Percentiles rank a stretch among this genome's conserved stretches.
These are phyloP conservation scores for Stegodyphus dumicola DNA, from an alignment of 1,140 invertebrate genomes.

Conservation along the genomic window DNA sequence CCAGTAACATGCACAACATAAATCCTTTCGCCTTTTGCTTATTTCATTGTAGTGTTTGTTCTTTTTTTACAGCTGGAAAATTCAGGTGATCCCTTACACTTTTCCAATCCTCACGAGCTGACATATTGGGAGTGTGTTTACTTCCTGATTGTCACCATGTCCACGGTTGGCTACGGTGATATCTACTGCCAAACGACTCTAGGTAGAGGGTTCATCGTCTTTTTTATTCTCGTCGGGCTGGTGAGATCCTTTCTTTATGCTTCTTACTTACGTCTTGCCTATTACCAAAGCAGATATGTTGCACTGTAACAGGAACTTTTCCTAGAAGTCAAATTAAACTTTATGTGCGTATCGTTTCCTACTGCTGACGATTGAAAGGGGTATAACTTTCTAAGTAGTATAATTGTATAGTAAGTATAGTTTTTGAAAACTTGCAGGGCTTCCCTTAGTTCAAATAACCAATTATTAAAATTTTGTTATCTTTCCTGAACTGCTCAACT, in stretches of 20 bases:
- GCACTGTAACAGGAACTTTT: neutral
- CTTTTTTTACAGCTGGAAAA: slow-evolving; percentile 87
- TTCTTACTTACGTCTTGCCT: neutral
- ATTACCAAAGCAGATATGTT: neutral
- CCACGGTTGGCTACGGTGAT: slow-evolving; percentile 96
- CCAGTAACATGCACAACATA: too few relatives aligned
- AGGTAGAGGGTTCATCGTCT: slow-evolving; percentile 95
- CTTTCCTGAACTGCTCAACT: too few relatives aligned
- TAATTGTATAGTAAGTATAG: too few relatives aligned
- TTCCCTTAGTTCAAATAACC: too few relatives aligned
- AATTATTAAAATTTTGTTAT: too few relatives aligned
- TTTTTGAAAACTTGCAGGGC: too few relatives aligned
- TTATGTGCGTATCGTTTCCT: neutral
- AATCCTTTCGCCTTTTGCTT: too few relatives aligned
- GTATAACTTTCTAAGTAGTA: too few relatives aligned
- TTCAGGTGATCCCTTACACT: slow-evolving; percentile 96
- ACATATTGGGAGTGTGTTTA: slow-evolving; percentile 98
- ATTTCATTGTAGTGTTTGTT: too few relatives aligned
- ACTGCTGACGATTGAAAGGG: too few relatives aligned
- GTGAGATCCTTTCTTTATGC: slow-evolving; percentile 77
- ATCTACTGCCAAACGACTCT: slow-evolving; percentile 96
- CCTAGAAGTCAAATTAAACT: neutral
- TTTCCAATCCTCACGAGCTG: slow-evolving; percentile 90
- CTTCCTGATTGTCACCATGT: slow-evolving; percentile 99
- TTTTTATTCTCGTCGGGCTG: slow-evolving; percentile 98